Conservation (phyloP, 2,113 vertebrate genomes). For the Solea senegalensis region DNA sequence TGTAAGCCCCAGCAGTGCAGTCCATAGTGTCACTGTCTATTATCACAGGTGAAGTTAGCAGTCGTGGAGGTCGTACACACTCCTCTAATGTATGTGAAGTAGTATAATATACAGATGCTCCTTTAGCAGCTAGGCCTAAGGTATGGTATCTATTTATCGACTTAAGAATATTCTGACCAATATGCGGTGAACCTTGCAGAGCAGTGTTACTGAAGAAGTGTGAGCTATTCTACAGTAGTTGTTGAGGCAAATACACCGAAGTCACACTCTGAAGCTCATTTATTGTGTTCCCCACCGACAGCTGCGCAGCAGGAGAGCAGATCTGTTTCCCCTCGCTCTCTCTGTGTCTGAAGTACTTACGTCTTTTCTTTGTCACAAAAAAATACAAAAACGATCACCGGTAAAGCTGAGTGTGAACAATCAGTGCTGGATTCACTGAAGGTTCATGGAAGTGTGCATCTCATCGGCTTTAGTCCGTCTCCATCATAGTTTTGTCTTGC, state of each 20-base stretch:
- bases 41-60: slow-evolving; percentile 21
- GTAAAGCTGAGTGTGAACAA: not conserved
- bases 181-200: slow-evolving; percentile 28
- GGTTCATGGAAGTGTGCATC: not conserved
- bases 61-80: slow-evolving; percentile 38
- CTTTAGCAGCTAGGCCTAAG: slow-evolving; percentile 32
- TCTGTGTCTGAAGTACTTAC: not conserved
- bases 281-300: slow-evolving; percentile 49
- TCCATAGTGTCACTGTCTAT: slow-evolving; percentile 33
- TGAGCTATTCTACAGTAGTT: slow-evolving; percentile 33
- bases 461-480: slow-evolving; percentile 37
- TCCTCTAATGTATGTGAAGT: slow-evolving; percentile 40
- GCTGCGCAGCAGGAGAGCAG: slow-evolving; percentile 7
- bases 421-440: slow-evolving; percentile 61
- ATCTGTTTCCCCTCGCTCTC: slow-evolving; percentile 6
- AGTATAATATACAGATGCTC: slow-evolving; percentile 41
- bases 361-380: not conserved
- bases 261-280: slow-evolving; percentile 37
- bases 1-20: slow-evolving; percentile 25
- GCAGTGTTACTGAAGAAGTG: slow-evolving; percentile 23
- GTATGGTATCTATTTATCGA: slow-evolving; percentile 37
- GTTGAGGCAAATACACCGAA: slow-evolving; percentile 13
- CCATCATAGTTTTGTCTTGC: slow-evolving; percentile 32
- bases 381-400: not conserved
- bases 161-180: slow-evolving; percentile 18